Base-by-base conservation (phyloP, 2,888 invertebrate species). In the Lochmaea capreae region DNA sequence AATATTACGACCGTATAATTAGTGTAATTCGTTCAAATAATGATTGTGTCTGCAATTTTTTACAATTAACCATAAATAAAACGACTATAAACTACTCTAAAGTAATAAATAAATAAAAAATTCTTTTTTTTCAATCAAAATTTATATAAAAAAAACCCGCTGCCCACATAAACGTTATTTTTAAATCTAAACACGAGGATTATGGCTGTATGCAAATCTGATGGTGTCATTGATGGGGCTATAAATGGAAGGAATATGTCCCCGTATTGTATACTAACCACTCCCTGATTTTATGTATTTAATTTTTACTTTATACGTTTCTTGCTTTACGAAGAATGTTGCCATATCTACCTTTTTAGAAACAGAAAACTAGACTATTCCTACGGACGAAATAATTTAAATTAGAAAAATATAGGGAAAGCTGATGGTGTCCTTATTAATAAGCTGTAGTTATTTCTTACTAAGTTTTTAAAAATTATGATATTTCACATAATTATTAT, bases 201-300 rank as follows among this genome's bases (percentile, higher is more conserved):
- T 61, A 61, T 39, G 61, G 39, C 33, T 39, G n/a, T 39, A 61
- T 61, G 61, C 12, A 61, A 61, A 61, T 61, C 39, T n/a, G 61
- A 61, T 61, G 61, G 33, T 61, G 61, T 61, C 61, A 61, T 54
- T 61, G 61, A 61, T 33, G 39, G 4, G 39, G n/a, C 61, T 61
- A 61, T 61, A 61, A 61, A 61, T 39, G 61, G 61, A 61, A 61
- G 10, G 61, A 61, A 61, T 61, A 39, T 61, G 61, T 39, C 61
- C 39, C 39, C 61, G 61, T 14, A 39, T 26, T 26, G 59, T 33
- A 11, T 26, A 33, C 12, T 33, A 39, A 39, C 33, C 61, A 61
- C 61, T 61, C 61, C 61, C 61, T 39, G 61, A 12, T 61, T 61
- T n/a, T 33, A 33, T 61, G 14, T 39, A n/a, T 61, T 59, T 6